phyloP scores from a whole-genome alignment of 1,140 invertebrate genomes.

The Sycobia sp. region DNA sequence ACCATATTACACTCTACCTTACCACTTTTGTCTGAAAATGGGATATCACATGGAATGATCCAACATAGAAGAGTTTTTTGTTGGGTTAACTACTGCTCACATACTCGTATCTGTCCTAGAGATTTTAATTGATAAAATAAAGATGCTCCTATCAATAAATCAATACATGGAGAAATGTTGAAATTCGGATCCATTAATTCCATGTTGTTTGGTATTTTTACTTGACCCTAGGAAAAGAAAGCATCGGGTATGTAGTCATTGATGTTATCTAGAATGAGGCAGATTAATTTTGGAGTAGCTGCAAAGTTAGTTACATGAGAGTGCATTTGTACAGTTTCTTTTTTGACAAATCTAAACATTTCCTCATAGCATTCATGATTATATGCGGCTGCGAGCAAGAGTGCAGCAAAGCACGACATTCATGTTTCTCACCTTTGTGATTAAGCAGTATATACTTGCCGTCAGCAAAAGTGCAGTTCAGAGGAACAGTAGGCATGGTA shows the following conservation, averaged over 20 bases:
- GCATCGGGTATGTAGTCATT: background rate
- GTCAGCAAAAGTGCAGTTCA: conserved; percentile 8
- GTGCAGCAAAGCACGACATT: too few species aligned
- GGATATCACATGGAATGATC: too few species aligned
- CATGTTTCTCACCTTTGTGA: too few species aligned
- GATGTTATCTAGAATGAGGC: background rate
- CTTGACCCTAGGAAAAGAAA: background rate
- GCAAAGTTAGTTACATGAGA: background rate
- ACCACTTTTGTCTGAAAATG: too few species aligned
- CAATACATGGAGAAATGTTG: background rate
- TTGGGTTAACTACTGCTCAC: background rate
- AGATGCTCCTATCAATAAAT: too few species aligned
- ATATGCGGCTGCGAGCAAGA: too few species aligned
- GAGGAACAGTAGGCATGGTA: background rate
- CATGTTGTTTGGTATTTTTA: background rate
- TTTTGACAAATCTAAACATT: background rate
- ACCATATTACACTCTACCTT: too few species aligned
- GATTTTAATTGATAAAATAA: background rate
- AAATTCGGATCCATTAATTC: background rate
- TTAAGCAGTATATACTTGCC: conserved; percentile 27
- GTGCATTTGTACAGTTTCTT: background rate
- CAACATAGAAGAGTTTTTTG: background rate
- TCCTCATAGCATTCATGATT: background rate
- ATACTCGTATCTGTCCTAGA: background rate
- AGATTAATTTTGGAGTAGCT: background rate